Conservation (phyloP, 2,797 vertebrate species). For the Scarus forsteni region DNA sequence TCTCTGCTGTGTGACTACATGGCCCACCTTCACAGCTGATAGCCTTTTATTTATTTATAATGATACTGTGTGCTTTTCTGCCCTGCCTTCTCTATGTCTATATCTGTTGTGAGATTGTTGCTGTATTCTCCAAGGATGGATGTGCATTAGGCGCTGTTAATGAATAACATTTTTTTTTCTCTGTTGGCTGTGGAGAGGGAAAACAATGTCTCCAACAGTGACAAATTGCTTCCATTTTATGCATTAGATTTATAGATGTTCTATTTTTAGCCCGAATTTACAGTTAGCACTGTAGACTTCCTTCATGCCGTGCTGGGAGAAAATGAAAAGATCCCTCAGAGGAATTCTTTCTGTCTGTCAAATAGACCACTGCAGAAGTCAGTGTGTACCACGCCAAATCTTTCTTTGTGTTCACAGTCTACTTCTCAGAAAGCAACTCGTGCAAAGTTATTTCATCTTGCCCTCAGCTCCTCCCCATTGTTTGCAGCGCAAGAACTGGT, state of each 20-base stretch:
- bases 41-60: slow-evolving; percentile 75
- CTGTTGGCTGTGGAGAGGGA: slow-evolving; percentile 51
- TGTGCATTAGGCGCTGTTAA: slow-evolving; percentile 76
- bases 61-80: slow-evolving; percentile 50
- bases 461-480: slow-evolving; percentile 59
- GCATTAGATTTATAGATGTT: slow-evolving; percentile 67
- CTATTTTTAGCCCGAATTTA: slow-evolving; percentile 74
- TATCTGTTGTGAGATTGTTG: slow-evolving; percentile 65
- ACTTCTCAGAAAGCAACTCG: slow-evolving; percentile 63
- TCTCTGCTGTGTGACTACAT: slow-evolving; percentile 56
- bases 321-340: slow-evolving; percentile 54
- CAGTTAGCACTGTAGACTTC: slow-evolving; percentile 49
- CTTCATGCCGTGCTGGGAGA: slow-evolving; percentile 48
- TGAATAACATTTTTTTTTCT: slow-evolving; percentile 58
- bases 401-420: slow-evolving; percentile 52
- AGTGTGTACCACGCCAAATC: slow-evolving; percentile 46
- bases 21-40: slow-evolving; percentile 61
- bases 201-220: slow-evolving; percentile 70
- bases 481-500: slow-evolving; percentile 78
- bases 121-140: slow-evolving; percentile 63
- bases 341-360: slow-evolving; percentile 71
- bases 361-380: slow-evolving; percentile 60
- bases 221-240: slow-evolving; percentile 75
- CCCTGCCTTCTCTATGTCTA: slow-evolving; percentile 51
- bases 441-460: slow-evolving; percentile 69